phyloP scores from a whole-genome alignment of 2,888 invertebrate species.

The Netelia inedita region DNA sequence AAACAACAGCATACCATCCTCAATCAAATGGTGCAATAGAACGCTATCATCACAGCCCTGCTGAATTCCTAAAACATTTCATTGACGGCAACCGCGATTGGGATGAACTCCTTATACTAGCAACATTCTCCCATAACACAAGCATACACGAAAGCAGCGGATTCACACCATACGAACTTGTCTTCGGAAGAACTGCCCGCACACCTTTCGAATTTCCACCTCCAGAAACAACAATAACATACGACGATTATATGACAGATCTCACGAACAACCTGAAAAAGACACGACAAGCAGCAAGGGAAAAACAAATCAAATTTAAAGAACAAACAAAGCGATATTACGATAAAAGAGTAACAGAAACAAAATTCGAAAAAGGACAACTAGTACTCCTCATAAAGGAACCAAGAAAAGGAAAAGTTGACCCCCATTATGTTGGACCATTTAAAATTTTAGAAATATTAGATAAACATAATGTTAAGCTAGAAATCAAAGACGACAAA shows the following conservation, averaged over 20 bases:
- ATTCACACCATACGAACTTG: no score
- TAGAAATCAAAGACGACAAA: not conserved
- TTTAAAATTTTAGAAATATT: slow-evolving; percentile 28
- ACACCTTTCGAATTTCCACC: no score
- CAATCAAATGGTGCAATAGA: not conserved
- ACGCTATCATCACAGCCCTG: not conserved
- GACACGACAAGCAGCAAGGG: no score
- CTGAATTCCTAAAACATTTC: not conserved
- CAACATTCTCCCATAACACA: no score
- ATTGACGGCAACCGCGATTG: not conserved
- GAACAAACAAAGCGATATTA: slow-evolving; percentile 57
- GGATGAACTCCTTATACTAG: no score
- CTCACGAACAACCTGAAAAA: not conserved
- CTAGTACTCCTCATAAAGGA: slow-evolving; percentile 35
- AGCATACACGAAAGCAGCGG: no score
- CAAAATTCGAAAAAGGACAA: slow-evolving; percentile 12
- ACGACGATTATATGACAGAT: no score
- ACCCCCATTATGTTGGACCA: slow-evolving; percentile 38
- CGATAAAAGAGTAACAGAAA: slow-evolving; percentile 15
- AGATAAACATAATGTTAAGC: slow-evolving; percentile 24
- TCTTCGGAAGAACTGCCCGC: no score
- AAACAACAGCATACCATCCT: not conserved
- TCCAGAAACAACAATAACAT: no score
- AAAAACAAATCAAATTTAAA: no score
- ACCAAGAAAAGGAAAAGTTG: slow-evolving; percentile 39